Base-by-base conservation (phyloP, 2,113 vertebrate species). In the Grantiella picta region DNA sequence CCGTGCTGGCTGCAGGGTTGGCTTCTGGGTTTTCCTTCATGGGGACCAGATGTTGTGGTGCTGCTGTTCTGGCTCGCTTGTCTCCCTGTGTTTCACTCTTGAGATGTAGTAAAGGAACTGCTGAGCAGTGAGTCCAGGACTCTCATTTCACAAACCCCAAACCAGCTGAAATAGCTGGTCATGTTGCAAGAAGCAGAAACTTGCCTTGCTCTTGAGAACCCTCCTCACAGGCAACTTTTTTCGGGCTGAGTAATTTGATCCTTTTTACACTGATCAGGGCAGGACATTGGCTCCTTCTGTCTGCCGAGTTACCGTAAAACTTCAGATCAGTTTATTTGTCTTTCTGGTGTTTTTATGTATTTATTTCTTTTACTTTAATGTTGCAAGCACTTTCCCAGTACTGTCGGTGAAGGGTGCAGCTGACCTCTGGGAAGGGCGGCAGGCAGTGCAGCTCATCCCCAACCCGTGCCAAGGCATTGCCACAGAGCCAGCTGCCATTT, bases 321-420 rank as follows among this genome's bases (percentile, higher is more conserved):
- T 87, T 35, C 69, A 89, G 81, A 66, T 33, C 15, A 2, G 15
- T 78, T 95, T 86, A 68, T 92, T 91, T 95, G 56, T 33, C 31
- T 92, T 84, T 54, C 73, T 81, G 45, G 18, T 31, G 45, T 17
- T 77, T 82, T 75, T 23, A 31, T 20, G 2, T 72, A 40, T 66
- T 52, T 63, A 16, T 70, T 85, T 82, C 11, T 35, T 15, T 19
- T 64, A 10, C 22, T 83, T 71, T 23, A 65, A 45, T 83, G 86
- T 92, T 23, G 17, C 80, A 80, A 95, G 59, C 4, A 7, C 40
- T 47, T 96, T 96, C 80, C 80, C 33, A 7, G 71, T 77, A 66
- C 53, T 59, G 53, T 56, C 1, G 7, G 76, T 0, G 1, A 76
- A 68, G 70, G 29, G 70, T 50, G 15, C 66, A 64, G 91, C 79